Conservation (phyloP, 2,113 vertebrate species). For the Strix aluco region DNA sequence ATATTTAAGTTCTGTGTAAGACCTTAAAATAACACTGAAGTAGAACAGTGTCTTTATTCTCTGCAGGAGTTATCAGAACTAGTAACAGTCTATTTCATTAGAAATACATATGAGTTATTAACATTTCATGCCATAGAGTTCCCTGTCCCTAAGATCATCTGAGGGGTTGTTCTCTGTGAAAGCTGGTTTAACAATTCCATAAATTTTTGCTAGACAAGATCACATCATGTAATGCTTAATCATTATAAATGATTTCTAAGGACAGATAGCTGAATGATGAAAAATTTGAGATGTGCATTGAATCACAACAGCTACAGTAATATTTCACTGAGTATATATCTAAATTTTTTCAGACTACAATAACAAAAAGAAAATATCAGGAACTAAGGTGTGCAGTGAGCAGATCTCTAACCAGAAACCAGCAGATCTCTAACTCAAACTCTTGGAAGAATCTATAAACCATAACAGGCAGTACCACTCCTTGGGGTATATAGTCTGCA, state of each 20-base stretch:
- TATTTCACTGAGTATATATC: background rate
- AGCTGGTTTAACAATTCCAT: background rate
- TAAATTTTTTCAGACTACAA: background rate
- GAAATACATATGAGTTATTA: background rate
- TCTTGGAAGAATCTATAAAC: background rate
- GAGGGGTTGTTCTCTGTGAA: background rate
- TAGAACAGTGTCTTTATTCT: background rate
- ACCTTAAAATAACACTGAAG: background rate
- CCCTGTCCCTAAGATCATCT: background rate
- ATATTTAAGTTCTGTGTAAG: background rate
- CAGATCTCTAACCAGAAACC: background rate
- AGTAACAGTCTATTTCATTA: background rate
- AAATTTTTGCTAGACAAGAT: background rate
- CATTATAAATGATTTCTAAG: background rate
- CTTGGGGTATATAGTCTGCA: background rate
- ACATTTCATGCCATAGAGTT: background rate
- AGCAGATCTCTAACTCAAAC: background rate
- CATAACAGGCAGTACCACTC: background rate
- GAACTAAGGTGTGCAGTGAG: background rate
- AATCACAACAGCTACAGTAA: background rate
- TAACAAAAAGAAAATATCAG: background rate
- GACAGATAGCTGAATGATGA: background rate
- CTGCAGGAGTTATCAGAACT: background rate
- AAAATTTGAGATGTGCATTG: background rate
- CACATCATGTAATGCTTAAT: background rate